These are phyloP conservation scores for Lithodes maja DNA, from an alignment of 2,888 invertebrate species.

Conservation along the genomic window DNA sequence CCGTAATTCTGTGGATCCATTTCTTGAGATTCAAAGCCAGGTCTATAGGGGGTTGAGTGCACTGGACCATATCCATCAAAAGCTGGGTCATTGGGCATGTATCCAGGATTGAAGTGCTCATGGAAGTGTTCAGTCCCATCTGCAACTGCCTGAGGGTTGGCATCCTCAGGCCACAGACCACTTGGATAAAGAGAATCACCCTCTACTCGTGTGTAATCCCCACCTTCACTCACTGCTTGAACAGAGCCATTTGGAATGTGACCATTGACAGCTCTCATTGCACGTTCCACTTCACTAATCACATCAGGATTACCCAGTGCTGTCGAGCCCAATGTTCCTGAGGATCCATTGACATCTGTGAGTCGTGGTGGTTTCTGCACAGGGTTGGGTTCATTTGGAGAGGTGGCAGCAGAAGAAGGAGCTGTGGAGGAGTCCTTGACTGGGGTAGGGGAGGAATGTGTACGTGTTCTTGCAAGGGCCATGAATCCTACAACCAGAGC, in stretches of 20 bases:
- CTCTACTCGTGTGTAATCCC: constrained; percentile 68
- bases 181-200: constrained; percentile 69
- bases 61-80: constrained; percentile 45
- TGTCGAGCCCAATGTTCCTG: constrained; percentile 35
- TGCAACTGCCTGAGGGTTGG: neutral
- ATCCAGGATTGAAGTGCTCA: constrained; percentile 67
- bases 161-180: constrained; percentile 66
- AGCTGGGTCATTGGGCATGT: constrained; percentile 34
- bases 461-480: constrained; percentile 47
- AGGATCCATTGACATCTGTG: constrained; percentile 62
- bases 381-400: constrained; percentile 63
- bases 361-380: constrained; percentile 71
- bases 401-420: constrained; percentile 48
- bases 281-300: constrained; percentile 63
- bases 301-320: constrained; percentile 63
- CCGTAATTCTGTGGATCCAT: constrained; percentile 63
- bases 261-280: constrained; percentile 61
- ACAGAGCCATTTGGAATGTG: constrained; percentile 51
- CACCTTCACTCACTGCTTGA: constrained; percentile 48
- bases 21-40: constrained; percentile 23
- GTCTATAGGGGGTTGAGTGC: constrained; percentile 57
- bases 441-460: constrained; percentile 57
- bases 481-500: constrained; percentile 53
- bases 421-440: constrained; percentile 45
- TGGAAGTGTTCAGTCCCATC: constrained; percentile 41